Evolutionary conservation across 2,113 vertebrate genomes (phyloP).

Genomic region (Poeciliopsis prolifica): DNA sequence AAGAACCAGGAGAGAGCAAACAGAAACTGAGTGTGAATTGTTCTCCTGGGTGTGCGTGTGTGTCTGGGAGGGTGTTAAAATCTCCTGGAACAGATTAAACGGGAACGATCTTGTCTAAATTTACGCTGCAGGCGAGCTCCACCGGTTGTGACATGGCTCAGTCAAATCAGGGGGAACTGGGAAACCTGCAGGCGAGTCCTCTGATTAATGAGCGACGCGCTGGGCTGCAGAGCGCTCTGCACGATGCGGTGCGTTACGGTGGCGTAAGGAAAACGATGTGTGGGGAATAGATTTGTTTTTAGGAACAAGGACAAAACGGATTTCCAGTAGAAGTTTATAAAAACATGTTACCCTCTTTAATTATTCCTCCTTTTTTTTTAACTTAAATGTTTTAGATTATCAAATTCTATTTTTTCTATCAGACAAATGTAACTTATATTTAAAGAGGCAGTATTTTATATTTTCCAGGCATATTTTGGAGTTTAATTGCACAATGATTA

Average conservation of each 20-base stretch:
- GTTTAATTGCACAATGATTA: too few species aligned
- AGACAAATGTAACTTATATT: too few species aligned
- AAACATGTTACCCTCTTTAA: too few species aligned
- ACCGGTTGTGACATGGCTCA: constrained; percentile 47
- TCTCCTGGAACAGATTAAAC: constrained; percentile 55
- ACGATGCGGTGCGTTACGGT: not conserved
- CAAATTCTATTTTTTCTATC: too few species aligned
- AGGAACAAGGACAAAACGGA: too few species aligned
- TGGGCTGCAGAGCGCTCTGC: constrained; percentile 1
- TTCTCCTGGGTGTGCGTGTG: not conserved
- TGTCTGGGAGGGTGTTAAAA: constrained; percentile 12
- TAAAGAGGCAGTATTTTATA: too few species aligned
- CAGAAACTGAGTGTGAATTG: constrained; percentile 33
- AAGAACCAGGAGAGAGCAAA: constrained; percentile 34
- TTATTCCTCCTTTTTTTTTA: too few species aligned
- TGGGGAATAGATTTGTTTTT: not conserved
- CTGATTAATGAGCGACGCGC: constrained; percentile 30
- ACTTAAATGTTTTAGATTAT: too few species aligned
- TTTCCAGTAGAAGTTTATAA: too few species aligned
- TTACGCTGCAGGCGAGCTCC: constrained; percentile 36
- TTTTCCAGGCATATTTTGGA: too few species aligned
- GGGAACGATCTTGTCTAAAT: constrained; percentile 39
- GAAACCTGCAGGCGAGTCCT: constrained; percentile 1
- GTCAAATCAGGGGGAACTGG: constrained; percentile 24
- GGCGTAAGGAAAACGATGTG: not conserved